Evolutionary conservation across 2,113 vertebrate species (phyloP).

Genomic region (Asarcornis scutulata): DNA sequence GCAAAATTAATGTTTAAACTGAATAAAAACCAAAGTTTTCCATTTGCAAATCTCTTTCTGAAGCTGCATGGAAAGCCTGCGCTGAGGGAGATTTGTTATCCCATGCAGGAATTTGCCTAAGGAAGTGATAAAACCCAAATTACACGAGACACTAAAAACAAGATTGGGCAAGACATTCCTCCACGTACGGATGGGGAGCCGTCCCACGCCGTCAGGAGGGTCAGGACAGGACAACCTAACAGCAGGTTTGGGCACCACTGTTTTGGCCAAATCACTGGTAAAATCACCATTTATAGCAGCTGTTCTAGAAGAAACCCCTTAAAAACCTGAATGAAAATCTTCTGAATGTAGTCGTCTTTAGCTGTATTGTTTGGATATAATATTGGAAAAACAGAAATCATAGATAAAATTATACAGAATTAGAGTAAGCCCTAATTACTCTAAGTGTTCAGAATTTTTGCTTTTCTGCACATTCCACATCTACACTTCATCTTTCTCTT

Average conservation of each 20-base stretch:
- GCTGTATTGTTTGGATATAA: background rate
- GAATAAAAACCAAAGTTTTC: background rate
- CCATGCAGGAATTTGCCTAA: background rate
- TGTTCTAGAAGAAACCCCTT: background rate
- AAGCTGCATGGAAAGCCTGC: background rate
- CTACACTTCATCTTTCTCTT: slow-evolving; percentile 27
- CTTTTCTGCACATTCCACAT: slow-evolving; percentile 59
- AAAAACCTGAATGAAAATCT: background rate
- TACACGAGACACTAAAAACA: background rate
- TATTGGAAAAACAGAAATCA: background rate
- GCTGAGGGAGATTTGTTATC: background rate
- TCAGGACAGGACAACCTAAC: background rate
- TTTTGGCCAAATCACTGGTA: background rate
- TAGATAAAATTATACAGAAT: background rate
- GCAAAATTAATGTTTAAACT: background rate
- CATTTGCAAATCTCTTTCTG: background rate
- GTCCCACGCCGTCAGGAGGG: background rate
- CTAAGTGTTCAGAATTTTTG: background rate
- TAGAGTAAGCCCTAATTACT: slow-evolving; percentile 3
- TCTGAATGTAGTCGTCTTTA: background rate
- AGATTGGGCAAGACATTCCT: background rate
- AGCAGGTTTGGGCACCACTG: background rate
- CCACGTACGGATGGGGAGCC: background rate
- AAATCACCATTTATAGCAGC: background rate
- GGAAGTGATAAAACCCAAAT: slow-evolving; percentile 42